Evolutionary conservation across 2,113 vertebrate species (phyloP).

Genomic region (Prunella himalayana): DNA sequence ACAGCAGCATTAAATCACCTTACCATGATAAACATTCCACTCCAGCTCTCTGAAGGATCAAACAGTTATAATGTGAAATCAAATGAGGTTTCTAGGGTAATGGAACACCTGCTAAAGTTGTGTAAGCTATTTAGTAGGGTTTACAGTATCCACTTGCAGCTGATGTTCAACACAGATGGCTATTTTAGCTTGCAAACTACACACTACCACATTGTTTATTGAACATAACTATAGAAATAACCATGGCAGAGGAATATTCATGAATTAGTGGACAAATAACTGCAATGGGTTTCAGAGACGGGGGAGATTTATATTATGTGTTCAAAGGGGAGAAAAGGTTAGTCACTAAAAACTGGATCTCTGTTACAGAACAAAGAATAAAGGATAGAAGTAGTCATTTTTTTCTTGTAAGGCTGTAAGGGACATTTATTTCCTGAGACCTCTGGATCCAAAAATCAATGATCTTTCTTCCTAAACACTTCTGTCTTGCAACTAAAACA

Average conservation of each 20-base stretch:
- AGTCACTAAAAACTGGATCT: constrained; percentile 49
- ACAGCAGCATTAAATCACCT: constrained; percentile 67
- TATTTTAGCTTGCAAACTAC: constrained; percentile 56
- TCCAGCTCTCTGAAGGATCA: constrained; percentile 68
- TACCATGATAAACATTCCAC: constrained; percentile 74
- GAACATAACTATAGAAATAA: constrained; percentile 64
- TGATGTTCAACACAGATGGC: constrained; percentile 61
- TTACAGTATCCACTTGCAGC: constrained; percentile 63
- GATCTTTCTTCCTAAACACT: constrained; percentile 60
- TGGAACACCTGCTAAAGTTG: constrained; percentile 65
- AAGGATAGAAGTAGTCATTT: constrained; percentile 55
- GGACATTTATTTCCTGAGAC: constrained; percentile 55
- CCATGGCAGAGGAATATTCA: constrained; percentile 53
- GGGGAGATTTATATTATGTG: neutral
- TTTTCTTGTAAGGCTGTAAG: constrained; percentile 61
- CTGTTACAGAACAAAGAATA: constrained; percentile 61
- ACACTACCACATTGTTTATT: constrained; percentile 55
- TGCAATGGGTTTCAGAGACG: constrained; percentile 37
- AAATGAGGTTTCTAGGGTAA: constrained; percentile 69
- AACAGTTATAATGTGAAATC: constrained; percentile 71
- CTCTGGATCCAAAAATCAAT: constrained; percentile 66
- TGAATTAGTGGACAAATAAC: constrained; percentile 47
- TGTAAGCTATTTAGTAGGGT: constrained; percentile 58
- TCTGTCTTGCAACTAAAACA: constrained; percentile 74
- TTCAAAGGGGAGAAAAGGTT: constrained; percentile 28